phyloP scores from a whole-genome alignment of 2,888 invertebrate species.

The Metellina segmentata region DNA sequence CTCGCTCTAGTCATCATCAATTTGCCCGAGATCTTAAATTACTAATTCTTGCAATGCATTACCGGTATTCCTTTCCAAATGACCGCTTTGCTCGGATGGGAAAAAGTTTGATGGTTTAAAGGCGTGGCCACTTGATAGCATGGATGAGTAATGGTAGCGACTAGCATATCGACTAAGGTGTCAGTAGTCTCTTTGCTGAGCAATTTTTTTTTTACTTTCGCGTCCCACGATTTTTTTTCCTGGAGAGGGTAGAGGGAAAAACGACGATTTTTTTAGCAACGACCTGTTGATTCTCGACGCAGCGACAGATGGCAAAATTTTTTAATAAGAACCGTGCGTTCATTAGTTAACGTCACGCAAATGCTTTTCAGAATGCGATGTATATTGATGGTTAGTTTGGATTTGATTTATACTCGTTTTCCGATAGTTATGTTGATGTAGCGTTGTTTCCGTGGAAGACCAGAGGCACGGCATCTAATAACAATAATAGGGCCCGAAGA shows the following conservation, averaged over 20 bases:
- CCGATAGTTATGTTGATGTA: too few species aligned
- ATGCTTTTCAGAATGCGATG: not conserved
- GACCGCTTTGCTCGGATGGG: not conserved
- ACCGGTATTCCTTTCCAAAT: constrained; percentile 12
- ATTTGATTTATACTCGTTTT: not conserved
- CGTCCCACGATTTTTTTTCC: not conserved
- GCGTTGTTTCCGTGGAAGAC: too few species aligned
- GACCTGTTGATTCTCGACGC: not conserved
- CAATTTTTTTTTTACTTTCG: not conserved
- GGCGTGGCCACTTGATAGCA: constrained; percentile 10
- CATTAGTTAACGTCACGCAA: too few species aligned
- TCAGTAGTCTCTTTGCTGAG: not conserved
- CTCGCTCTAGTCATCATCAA: constrained; percentile 1
- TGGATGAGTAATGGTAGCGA: constrained; percentile 16
- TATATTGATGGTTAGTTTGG: not conserved
- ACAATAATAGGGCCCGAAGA: too few species aligned
- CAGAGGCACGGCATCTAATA: too few species aligned
- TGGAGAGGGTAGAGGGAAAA: not conserved
- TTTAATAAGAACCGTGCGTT: not conserved
- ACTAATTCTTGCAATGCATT: not conserved
- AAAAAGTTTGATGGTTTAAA: constrained; percentile 20
- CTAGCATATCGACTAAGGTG: constrained; percentile 6
- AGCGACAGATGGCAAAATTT: not conserved
- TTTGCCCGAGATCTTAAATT: constrained; percentile 5
- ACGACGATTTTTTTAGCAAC: not conserved